phyloP scores from a whole-genome alignment of 2,888 invertebrate species.

The Dasypogon diadema region DNA sequence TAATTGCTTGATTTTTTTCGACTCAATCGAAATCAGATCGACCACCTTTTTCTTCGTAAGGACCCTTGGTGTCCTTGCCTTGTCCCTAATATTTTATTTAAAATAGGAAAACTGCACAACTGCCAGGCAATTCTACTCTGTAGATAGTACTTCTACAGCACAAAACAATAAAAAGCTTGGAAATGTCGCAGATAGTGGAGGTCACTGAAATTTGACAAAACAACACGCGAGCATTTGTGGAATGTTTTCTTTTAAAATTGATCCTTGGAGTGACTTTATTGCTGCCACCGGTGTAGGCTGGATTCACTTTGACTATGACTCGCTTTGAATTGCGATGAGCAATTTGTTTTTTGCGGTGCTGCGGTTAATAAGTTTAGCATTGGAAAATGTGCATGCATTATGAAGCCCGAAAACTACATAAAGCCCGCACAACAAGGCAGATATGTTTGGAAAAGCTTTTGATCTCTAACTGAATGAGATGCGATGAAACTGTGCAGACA shows the following conservation, averaged over 20 bases:
- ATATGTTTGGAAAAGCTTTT: too few relatives aligned
- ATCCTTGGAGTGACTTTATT: slow-evolving; percentile 22
- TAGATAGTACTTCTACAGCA: too few relatives aligned
- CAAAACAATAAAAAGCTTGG: slow-evolving; percentile 9
- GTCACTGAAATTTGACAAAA: slow-evolving; percentile 27
- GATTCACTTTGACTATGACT: background rate
- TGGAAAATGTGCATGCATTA: background rate
- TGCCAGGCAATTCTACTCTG: too few relatives aligned
- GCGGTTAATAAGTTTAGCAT: background rate
- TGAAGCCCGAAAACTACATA: background rate
- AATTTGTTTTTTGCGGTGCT: background rate
- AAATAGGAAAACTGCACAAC: too few relatives aligned
- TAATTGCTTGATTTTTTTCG: too few relatives aligned
- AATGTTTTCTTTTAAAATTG: background rate
- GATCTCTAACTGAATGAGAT: too few relatives aligned
- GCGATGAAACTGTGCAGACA: too few relatives aligned
- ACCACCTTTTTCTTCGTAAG: too few relatives aligned
- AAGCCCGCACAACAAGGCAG: too few relatives aligned
- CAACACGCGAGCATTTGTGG: background rate
- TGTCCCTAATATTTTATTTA: too few relatives aligned
- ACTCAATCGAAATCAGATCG: too few relatives aligned
- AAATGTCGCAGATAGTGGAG: background rate
- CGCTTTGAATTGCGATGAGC: background rate
- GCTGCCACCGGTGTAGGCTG: slow-evolving; percentile 10
- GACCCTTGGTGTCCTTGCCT: too few relatives aligned